Evolutionary conservation across 2,797 vertebrate species (phyloP).

Genomic region (Enteromius trimaculatus): DNA sequence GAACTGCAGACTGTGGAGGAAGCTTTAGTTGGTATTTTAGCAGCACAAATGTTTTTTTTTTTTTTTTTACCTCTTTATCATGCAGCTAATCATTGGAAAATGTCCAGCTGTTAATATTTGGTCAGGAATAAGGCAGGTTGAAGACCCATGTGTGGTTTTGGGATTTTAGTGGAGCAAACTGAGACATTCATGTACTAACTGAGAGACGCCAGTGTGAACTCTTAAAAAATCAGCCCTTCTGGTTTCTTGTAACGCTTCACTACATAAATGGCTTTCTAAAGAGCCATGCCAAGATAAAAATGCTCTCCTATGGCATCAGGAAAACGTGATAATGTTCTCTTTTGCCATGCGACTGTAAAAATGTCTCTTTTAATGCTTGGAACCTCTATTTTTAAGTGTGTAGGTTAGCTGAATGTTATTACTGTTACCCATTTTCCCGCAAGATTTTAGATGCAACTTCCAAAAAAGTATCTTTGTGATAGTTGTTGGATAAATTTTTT

Average conservation of each 20-base stretch:
- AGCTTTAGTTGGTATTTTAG: constrained; percentile 9
- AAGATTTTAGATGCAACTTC: background rate
- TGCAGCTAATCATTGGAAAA: constrained; percentile 21
- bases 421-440: background rate
- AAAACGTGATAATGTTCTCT: constrained; percentile 3
- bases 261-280: constrained; percentile 7
- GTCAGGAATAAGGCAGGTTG: constrained; percentile 1
- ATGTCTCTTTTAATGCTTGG: background rate
- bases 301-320: constrained; percentile 1
- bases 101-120: background rate
- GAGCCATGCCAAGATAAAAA: constrained; percentile 1
- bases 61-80: background rate
- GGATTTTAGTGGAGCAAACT: background rate
- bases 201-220: background rate
- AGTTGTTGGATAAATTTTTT: background rate
- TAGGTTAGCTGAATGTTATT: background rate
- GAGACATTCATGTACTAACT: background rate
- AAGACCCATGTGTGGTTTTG: background rate
- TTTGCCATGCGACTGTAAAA: background rate
- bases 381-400: background rate
- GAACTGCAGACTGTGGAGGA: background rate
- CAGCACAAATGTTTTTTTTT: background rate
- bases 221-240: constrained; percentile 2
- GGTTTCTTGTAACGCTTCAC: constrained; percentile 1
- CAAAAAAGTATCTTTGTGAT: background rate